Evolutionary conservation across 2,888 invertebrate species (phyloP).

Genomic region (Tetranychus piercei): DNA sequence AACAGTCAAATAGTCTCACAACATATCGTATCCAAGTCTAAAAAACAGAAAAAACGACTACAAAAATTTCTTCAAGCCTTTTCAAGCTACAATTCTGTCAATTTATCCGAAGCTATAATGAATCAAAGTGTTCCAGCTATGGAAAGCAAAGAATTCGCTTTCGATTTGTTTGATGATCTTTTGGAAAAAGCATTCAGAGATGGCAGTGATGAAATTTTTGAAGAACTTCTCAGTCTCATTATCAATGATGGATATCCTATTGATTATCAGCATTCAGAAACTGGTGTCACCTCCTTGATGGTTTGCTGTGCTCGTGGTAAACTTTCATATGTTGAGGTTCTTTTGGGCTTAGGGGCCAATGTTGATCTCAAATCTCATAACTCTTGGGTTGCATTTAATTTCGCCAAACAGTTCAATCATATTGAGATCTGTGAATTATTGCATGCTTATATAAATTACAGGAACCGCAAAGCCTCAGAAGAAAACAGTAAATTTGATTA

Average conservation of each 20-base stretch:
- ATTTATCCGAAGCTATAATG: not conserved
- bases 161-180: constrained; percentile 33
- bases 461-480: too few relatives aligned
- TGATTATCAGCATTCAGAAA: constrained; percentile 48
- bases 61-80: too few relatives aligned
- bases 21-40: too few relatives aligned
- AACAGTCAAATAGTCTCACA: too few relatives aligned
- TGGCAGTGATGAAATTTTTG: constrained; percentile 47
- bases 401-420: constrained; percentile 46
- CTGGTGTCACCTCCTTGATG: constrained; percentile 53
- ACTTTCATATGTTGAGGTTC: constrained; percentile 45
- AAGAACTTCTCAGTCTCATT: constrained; percentile 56
- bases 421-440: constrained; percentile 45
- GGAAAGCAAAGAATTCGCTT: constrained; percentile 35
- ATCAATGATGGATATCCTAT: constrained; percentile 55
- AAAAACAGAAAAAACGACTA: too few relatives aligned
- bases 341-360: constrained; percentile 51
- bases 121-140: too few relatives aligned
- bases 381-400: constrained; percentile 52
- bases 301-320: constrained; percentile 55
- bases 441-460: constrained; percentile 34
- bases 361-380: constrained; percentile 42
- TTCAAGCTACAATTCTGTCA: not conserved
- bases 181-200: constrained; percentile 45
- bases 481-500: too few relatives aligned